These are phyloP conservation scores for Lasiommata megera DNA, from an alignment of 2,888 invertebrate species.

Conservation along the genomic window DNA sequence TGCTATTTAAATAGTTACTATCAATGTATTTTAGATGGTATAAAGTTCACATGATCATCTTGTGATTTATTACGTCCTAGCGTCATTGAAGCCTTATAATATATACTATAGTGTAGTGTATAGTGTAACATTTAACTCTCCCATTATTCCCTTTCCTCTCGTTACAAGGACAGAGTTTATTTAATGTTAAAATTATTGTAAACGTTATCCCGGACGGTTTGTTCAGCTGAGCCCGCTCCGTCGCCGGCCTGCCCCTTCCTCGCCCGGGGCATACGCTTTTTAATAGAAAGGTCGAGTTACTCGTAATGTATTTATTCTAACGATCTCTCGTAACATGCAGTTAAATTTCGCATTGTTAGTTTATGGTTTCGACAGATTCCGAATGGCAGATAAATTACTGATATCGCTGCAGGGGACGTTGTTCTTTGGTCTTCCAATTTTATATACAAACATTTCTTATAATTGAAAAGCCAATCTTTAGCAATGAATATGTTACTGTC, in stretches of 20 bases:
- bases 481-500: too few relatives aligned
- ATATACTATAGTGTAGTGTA: not conserved
- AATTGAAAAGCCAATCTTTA: too few relatives aligned
- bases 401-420: too few relatives aligned
- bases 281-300: not conserved
- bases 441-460: too few relatives aligned
- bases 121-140: not conserved
- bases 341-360: not conserved
- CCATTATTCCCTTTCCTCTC: not conserved
- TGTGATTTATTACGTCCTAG: too few relatives aligned
- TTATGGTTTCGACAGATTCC: not conserved
- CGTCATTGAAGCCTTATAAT: not conserved
- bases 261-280: not conserved
- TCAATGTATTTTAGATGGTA: too few relatives aligned
- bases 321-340: not conserved
- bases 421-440: too few relatives aligned
- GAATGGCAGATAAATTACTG: too few relatives aligned
- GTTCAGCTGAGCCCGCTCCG: not conserved
- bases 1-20: too few relatives aligned
- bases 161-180: not conserved
- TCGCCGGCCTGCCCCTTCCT: not conserved
- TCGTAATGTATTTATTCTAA: not conserved
- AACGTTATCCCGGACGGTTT: slow-evolving; percentile 4
- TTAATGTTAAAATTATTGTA: not conserved
- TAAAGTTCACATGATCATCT: too few relatives aligned